Percentiles rank a stretch among this genome's conserved stretches.
phyloP scores from a whole-genome alignment of 2,797 vertebrate species.

The Phylloscopus collybita region DNA sequence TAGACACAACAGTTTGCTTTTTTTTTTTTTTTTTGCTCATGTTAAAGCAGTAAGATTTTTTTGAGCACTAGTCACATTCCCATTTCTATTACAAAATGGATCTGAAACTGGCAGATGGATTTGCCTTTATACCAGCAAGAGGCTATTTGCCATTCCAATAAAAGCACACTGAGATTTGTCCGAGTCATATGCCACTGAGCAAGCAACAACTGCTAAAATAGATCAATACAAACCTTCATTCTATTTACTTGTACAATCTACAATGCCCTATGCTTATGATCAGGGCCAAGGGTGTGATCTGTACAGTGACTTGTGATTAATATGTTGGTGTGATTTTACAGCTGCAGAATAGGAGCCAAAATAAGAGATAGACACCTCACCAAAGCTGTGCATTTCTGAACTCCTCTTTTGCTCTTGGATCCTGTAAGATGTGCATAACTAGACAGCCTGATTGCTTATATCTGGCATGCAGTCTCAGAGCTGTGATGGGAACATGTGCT shows the following conservation, averaged over 20 bases:
- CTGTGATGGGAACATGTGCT: background rate
- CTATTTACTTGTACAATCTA: background rate
- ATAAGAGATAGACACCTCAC: background rate
- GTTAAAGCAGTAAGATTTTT: background rate
- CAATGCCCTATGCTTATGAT: background rate
- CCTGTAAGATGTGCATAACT: background rate
- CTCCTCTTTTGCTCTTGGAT: background rate
- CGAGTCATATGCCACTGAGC: background rate
- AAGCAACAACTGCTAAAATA: background rate
- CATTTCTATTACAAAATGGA: background rate
- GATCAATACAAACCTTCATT: background rate
- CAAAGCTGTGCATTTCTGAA: background rate
- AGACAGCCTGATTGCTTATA: background rate
- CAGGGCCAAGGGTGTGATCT: background rate
- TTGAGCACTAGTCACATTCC: background rate
- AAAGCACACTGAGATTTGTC: constrained; percentile 14
- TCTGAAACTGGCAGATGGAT: constrained; percentile 1
- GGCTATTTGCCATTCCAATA: background rate
- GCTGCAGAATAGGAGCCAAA: background rate
- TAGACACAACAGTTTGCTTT: background rate
- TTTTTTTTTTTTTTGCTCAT: background rate
- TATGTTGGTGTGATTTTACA: background rate
- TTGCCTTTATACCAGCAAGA: constrained; percentile 29
- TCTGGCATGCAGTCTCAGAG: background rate
- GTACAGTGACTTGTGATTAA: background rate